phyloP scores from a whole-genome alignment of 2,113 vertebrate genomes.

The Smithornis capensis region DNA sequence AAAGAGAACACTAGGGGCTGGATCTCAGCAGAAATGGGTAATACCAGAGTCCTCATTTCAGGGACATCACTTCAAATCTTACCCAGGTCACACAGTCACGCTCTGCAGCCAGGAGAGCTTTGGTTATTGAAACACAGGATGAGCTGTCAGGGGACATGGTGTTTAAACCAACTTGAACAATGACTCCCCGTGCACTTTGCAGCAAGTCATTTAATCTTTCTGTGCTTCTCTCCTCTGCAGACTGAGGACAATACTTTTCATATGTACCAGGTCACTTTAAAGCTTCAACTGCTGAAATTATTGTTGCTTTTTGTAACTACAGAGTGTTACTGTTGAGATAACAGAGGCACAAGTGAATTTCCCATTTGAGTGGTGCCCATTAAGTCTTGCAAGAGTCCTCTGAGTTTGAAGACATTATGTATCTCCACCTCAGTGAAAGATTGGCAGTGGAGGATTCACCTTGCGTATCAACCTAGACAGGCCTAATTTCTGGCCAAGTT shows the following conservation, averaged over 20 bases:
- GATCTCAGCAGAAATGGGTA: background rate
- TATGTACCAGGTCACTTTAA: background rate
- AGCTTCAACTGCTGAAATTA: constrained; percentile 20
- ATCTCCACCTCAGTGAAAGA: background rate
- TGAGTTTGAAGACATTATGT: background rate
- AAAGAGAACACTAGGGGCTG: background rate
- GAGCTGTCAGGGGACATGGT: background rate
- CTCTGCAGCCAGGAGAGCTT: background rate
- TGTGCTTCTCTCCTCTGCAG: background rate
- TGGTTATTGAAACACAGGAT: background rate
- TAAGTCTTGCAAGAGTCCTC: background rate
- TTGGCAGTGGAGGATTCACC: background rate
- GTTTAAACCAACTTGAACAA: constrained; percentile 2
- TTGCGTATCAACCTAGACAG: background rate
- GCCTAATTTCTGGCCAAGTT: background rate
- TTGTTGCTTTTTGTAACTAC: background rate
- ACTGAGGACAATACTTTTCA: background rate
- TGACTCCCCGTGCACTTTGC: background rate
- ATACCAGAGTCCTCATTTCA: background rate
- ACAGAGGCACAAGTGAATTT: constrained; percentile 27
- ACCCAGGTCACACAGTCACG: rapidly evolving
- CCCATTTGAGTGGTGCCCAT: constrained; percentile 6
- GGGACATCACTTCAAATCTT: background rate
- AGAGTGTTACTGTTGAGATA: background rate
- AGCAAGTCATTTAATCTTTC: background rate